A percentile compares a stretch with the other conserved stretches of the same genome.
These are phyloP conservation scores for Steatornis caripensis DNA, from an alignment of 2,113 vertebrate species.

Conservation along the genomic window DNA sequence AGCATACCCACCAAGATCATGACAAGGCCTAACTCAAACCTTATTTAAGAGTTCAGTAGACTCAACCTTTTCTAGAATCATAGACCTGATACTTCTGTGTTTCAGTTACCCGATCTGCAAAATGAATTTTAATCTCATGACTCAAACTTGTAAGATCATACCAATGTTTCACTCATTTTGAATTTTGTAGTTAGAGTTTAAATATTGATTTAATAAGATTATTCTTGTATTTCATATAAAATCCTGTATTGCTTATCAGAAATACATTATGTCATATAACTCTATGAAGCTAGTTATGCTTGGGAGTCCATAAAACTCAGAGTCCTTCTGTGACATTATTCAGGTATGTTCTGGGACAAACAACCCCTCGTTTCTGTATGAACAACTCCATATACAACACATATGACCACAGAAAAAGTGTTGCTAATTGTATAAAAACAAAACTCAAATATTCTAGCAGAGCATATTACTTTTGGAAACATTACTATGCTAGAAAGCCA, in stretches of 20 bases:
- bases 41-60: neutral
- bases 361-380: neutral
- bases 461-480: neutral
- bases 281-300: neutral
- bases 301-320: neutral
- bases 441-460: neutral
- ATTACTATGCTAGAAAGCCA: neutral
- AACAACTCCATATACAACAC: neutral
- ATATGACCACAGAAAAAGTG: neutral
- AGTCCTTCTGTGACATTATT: neutral
- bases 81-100: neutral
- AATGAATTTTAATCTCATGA: neutral
- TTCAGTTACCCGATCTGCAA: neutral
- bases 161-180: neutral
- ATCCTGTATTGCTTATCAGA: neutral
- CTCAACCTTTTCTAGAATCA: neutral
- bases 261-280: neutral
- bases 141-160: neutral
- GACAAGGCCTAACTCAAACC: neutral
- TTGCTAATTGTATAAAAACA: neutral
- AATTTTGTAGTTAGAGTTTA: neutral
- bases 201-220: neutral
- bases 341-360: neutral
- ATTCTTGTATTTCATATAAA: neutral
- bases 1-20: neutral